A percentile compares a stretch with the other conserved stretches of the same genome.
phyloP scores from a whole-genome alignment of 1,140 invertebrate species.

The Sesamia nonagrioides region DNA sequence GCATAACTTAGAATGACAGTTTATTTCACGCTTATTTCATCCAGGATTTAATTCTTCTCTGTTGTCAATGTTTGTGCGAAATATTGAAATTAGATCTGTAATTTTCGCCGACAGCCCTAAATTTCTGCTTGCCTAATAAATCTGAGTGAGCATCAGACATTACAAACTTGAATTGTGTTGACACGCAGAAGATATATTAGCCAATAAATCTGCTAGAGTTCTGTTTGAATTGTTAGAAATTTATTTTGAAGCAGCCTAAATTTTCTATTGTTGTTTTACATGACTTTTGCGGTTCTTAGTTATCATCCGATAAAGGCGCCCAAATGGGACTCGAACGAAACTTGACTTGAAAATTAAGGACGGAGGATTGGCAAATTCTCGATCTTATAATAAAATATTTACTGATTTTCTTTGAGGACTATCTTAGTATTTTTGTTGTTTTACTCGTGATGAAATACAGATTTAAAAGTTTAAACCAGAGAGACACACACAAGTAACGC shows the following conservation, averaged over 20 bases:
- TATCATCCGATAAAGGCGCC: conserved; percentile 9
- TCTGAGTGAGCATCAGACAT: neutral
- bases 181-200: conserved; percentile 26
- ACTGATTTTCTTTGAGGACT: neutral
- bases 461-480: no score
- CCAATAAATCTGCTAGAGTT: conserved; percentile 34
- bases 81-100: neutral
- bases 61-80: neutral
- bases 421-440: neutral
- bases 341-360: conserved; percentile 30
- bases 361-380: neutral
- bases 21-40: no score
- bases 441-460: neutral
- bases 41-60: no score
- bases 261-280: conserved; percentile 28
- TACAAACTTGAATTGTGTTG: conserved; percentile 27
- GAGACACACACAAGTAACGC: no score
- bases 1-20: no score
- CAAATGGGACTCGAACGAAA: conserved; percentile 32
- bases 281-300: conserved; percentile 15
- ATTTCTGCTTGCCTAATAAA: neutral
- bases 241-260: conserved; percentile 13
- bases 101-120: conserved; percentile 1
- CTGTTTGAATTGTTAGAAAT: conserved; percentile 17
- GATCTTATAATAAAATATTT: neutral